Evolutionary conservation across 1,140 invertebrate species (phyloP).

Genomic region (Aphelenchoides besseyi): DNA sequence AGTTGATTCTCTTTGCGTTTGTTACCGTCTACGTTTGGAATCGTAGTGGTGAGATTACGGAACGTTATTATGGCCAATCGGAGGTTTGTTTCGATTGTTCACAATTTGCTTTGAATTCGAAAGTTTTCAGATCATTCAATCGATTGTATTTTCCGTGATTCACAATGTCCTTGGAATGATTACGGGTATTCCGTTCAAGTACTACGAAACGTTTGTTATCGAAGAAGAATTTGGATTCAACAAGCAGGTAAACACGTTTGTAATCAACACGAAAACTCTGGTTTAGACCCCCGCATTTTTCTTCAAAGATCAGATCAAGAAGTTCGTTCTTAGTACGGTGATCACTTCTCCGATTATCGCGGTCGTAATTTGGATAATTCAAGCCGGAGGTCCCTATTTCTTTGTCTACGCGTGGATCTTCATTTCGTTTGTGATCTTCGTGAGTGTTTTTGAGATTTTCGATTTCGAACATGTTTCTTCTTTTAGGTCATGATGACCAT

Average conservation of each 20-base stretch:
- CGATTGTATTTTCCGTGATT: conserved; percentile 40
- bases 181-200: conserved; percentile 67
- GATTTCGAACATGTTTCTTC: conserved; percentile 67
- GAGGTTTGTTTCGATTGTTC: conserved; percentile 35
- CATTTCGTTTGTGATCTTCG: conserved; percentile 70
- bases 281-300: conserved; percentile 81
- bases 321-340: conserved; percentile 75
- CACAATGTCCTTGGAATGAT: conserved; percentile 22
- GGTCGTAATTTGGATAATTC: conserved; percentile 80
- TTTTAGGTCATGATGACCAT: conserved; percentile 80
- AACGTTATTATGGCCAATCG: conserved; percentile 23
- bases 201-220: conserved; percentile 88
- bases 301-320: conserved; percentile 86
- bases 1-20: conserved; percentile 47
- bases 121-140: conserved; percentile 49
- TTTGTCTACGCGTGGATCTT: conserved; percentile 93
- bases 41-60: conserved; percentile 1
- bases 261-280: neutral
- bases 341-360: conserved; percentile 78
- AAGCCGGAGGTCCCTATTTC: conserved; percentile 77
- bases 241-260: conserved; percentile 71
- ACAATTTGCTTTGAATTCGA: conserved; percentile 6
- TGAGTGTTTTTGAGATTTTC: conserved; percentile 59
- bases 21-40: conserved; percentile 51
- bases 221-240: conserved; percentile 98